Evolutionary conservation across 2,888 invertebrate species (phyloP), one percentile per base, ranked within the genome.

Genomic region (Isoperla grammatica): DNA sequence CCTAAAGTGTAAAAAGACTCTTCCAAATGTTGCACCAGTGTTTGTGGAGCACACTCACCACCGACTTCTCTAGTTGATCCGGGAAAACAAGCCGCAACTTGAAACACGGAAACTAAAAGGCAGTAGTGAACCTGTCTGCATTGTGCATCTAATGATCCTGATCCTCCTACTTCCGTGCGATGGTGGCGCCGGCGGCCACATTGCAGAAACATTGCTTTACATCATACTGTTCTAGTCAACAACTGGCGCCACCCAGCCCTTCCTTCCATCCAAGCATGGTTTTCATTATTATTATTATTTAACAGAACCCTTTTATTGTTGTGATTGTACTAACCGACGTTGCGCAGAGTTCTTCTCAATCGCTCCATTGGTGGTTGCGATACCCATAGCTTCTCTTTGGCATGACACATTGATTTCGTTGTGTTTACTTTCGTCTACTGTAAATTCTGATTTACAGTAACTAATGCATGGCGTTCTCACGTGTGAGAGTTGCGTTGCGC

Each of bases 51-150:
- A 59, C 45, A 49, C 40, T 50, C 39, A 58, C 54, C 29, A 29
- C 22, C 39, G 22, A 22, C 22, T 40, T 61, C 29, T 56, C 56
- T 40, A 46, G 23, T 43, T 35, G 56, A 60, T 64, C 64, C 64
- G 62, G 61, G 59, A 60, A 64, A 62, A 62, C 64, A 64, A 64
- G 64, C 54, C 62, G 64, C 60, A 64, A 61, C 64, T 64, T 64
- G 64, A 48, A 35, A 59, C 22, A 46, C 50, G 53, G 53, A 42
- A 29, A 57, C 54, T 56, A 48, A 59, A 49, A 61, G 59, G 61
- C 59, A 61, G 62, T 60, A 60, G 60, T 59, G 56, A 61, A 57
- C 62, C 63, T 64, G 53, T 53, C 53, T 19, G 64, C 64, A 64
- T 64, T 64, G 64, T 64, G 64, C 63, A 64, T 64, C 64, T 63